phyloP scores from a whole-genome alignment of 2,113 vertebrate species.

The Lasiurus borealis region DNA sequence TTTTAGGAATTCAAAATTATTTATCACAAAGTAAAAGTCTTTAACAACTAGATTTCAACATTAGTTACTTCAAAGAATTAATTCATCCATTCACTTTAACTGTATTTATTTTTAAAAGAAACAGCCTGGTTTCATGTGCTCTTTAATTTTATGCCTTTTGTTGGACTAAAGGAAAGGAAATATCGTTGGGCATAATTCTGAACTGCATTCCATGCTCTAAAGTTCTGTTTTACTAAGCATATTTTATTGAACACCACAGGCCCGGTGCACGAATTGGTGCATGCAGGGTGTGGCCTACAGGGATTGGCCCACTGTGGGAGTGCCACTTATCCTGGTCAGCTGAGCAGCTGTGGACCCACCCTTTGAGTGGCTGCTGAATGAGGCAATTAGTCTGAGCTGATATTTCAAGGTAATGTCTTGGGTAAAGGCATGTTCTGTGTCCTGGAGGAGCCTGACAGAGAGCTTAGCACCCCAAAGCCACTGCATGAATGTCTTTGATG shows the following conservation, averaged over 20 bases:
- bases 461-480: too few relatives aligned
- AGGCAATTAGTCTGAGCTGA: too few relatives aligned
- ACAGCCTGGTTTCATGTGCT: background rate
- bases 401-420: too few relatives aligned
- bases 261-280: too few relatives aligned
- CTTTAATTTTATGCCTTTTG: background rate
- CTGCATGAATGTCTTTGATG: too few relatives aligned
- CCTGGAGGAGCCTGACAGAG: too few relatives aligned
- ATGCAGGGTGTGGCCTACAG: too few relatives aligned
- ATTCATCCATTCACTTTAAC: background rate
- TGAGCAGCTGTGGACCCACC: too few relatives aligned
- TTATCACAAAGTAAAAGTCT: background rate
- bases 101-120: background rate
- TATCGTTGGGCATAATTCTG: background rate
- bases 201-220: background rate
- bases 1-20: conserved; percentile 28
- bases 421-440: too few relatives aligned
- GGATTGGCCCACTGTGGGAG: too few relatives aligned
- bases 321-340: too few relatives aligned
- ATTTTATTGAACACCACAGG: background rate
- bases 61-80: conserved; percentile 34
- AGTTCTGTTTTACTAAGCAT: background rate
- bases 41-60: background rate
- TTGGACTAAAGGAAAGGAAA: background rate
- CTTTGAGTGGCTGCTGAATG: too few relatives aligned